Evolutionary conservation across 2,888 invertebrate species (phyloP).

Genomic region (Phrixothrix hirtus): DNA sequence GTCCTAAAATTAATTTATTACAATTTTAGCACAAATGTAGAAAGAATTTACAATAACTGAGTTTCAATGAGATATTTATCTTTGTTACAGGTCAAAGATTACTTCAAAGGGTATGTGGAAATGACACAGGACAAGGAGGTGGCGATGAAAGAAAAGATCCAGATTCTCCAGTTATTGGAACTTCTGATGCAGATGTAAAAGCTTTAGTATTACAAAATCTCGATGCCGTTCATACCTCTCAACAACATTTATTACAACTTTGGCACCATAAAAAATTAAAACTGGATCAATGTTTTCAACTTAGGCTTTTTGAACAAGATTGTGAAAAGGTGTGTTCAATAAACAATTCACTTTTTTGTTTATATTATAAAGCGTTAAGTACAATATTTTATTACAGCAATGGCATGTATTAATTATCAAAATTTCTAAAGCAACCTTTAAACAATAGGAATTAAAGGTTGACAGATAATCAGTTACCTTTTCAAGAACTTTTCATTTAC

Average conservation of each 20-base stretch:
- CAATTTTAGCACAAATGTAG: too few relatives aligned
- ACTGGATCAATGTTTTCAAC: slow-evolving; percentile 94
- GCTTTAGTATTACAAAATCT: slow-evolving; percentile 78
- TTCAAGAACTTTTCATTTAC: too few relatives aligned
- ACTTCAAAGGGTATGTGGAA: slow-evolving; percentile 63
- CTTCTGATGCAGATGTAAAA: slow-evolving; percentile 64
- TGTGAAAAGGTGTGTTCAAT: slow-evolving; percentile 86
- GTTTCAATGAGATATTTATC: not conserved
- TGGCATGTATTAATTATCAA: too few relatives aligned
- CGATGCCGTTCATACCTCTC: slow-evolving; percentile 84
- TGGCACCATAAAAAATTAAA: slow-evolving; percentile 96
- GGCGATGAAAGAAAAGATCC: slow-evolving; percentile 68
- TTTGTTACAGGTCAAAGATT: slow-evolving; percentile 67
- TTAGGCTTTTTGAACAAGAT: slow-evolving; percentile 94
- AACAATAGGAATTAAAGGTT: too few relatives aligned
- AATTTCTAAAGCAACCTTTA: too few relatives aligned
- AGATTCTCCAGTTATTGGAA: slow-evolving; percentile 73
- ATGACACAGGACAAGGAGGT: slow-evolving; percentile 56
- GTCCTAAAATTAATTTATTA: too few relatives aligned
- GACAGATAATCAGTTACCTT: too few relatives aligned
- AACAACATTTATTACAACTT: slow-evolving; percentile 87
- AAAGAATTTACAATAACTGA: too few relatives aligned
- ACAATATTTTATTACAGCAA: too few relatives aligned
- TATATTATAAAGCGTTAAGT: too few relatives aligned
- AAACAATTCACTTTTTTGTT: too few relatives aligned